phyloP scores from a whole-genome alignment of 1,140 invertebrate species.

The Drosophila guanche region DNA sequence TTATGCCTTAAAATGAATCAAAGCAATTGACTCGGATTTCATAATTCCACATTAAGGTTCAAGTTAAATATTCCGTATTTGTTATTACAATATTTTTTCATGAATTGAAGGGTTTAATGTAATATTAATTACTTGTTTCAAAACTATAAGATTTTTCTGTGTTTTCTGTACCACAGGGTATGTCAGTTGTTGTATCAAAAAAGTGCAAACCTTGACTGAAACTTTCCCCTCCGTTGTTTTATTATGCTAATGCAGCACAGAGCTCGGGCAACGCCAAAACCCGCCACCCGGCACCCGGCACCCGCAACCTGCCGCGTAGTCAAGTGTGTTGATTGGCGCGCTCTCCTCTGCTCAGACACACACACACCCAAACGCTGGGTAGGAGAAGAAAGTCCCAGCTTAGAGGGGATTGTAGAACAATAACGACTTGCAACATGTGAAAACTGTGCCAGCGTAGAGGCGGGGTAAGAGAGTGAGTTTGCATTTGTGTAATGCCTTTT shows the following conservation, averaged over 20 bases:
- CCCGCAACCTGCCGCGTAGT: slow-evolving; percentile 12
- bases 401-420: slow-evolving; percentile 32
- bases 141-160: too few species aligned
- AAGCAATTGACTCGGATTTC: too few species aligned
- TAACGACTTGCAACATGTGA: slow-evolving; percentile 37
- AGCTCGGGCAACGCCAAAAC: slow-evolving; percentile 17
- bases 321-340: slow-evolving; percentile 59
- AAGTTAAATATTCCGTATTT: too few species aligned
- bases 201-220: background rate
- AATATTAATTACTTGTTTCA: too few species aligned
- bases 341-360: background rate
- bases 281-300: slow-evolving; percentile 42
- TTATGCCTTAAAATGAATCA: too few species aligned
- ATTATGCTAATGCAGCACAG: slow-evolving; percentile 67
- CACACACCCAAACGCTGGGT: slow-evolving; percentile 15
- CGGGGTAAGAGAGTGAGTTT: slow-evolving; percentile 39
- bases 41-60: too few species aligned
- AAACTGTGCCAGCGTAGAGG: slow-evolving; percentile 64
- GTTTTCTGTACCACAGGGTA: slow-evolving; percentile 5
- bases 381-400: background rate
- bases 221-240: slow-evolving; percentile 39
- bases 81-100: too few species aligned
- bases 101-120: too few species aligned
- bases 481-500: slow-evolving; percentile 75
- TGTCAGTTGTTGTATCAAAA: background rate